Evolutionary conservation across 1,140 invertebrate species (phyloP).

Genomic region (Wiebesia pumilae): DNA sequence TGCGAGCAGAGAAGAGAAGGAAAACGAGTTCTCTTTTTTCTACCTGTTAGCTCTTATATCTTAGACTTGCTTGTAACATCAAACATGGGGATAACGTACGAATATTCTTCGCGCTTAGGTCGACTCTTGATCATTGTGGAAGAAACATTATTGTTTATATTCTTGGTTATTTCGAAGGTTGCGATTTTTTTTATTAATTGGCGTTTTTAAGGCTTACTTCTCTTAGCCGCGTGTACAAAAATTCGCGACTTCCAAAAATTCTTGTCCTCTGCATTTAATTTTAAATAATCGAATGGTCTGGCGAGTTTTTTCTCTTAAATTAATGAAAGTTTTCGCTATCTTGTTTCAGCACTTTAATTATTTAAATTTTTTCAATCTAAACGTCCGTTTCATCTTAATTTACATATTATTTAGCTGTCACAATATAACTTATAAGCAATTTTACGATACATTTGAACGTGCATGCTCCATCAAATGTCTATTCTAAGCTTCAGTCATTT

Average conservation of each 20-base stretch:
- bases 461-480: not conserved
- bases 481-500: not conserved
- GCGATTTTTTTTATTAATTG: not conserved
- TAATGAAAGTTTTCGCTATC: not conserved
- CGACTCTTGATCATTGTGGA: no score
- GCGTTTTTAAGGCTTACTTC: not conserved
- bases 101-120: not conserved
- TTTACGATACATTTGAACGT: not conserved
- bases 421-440: not conserved
- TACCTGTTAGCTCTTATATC: not conserved
- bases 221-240: no score
- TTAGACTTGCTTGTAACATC: not conserved
- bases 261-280: not conserved
- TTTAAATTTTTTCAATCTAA: not conserved
- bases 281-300: not conserved
- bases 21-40: not conserved
- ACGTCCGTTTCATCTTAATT: not conserved
- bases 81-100: no score
- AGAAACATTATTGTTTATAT: no score
- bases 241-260: no score
- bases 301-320: not conserved
- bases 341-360: not conserved
- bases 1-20: not conserved
- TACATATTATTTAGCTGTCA: not conserved
- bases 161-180: no score